phyloP scores from a whole-genome alignment of 2,888 invertebrate genomes.

The Lacanobia wlatinum region DNA sequence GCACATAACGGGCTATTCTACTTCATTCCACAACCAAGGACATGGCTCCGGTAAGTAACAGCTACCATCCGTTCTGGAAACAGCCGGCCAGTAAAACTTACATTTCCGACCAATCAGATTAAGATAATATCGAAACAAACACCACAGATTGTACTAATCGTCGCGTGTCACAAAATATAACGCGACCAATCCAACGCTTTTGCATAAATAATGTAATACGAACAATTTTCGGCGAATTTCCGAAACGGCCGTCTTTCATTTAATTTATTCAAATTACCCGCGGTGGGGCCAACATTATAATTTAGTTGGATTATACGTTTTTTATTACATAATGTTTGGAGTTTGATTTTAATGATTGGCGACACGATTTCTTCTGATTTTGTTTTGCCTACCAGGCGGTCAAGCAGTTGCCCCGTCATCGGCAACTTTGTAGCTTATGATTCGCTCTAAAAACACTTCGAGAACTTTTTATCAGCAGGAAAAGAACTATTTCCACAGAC shows the following conservation, averaged over 20 bases:
- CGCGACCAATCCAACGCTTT: conserved; percentile 62
- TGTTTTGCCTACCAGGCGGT: conserved; percentile 29
- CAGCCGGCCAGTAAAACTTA: neutral
- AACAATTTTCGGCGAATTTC: conserved; percentile 69
- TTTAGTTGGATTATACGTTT: conserved; percentile 68
- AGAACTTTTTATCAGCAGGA: neutral
- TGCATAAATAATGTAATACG: conserved; percentile 70
- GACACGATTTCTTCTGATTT: conserved; percentile 60
- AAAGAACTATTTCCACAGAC: too few relatives aligned
- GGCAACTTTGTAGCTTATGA: neutral
- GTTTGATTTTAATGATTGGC: conserved; percentile 64
- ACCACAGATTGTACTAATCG: conserved; percentile 27
- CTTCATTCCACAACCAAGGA: neutral
- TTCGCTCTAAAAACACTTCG: neutral
- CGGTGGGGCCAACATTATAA: conserved; percentile 68
- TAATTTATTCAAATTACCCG: conserved; percentile 75
- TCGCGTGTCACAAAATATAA: conserved; percentile 64
- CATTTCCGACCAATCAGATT: conserved; percentile 8
- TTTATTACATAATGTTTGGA: conserved; percentile 65
- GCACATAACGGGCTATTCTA: neutral
- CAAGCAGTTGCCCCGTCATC: neutral
- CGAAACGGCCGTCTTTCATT: conserved; percentile 65
- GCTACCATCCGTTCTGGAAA: neutral
- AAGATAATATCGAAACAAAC: conserved; percentile 40
- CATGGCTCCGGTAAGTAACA: neutral